Percentiles rank a stretch among this genome's conserved stretches.
These are phyloP conservation scores for Lutjanus campechanus DNA, from an alignment of 2,797 vertebrate species.

Conservation along the genomic window DNA sequence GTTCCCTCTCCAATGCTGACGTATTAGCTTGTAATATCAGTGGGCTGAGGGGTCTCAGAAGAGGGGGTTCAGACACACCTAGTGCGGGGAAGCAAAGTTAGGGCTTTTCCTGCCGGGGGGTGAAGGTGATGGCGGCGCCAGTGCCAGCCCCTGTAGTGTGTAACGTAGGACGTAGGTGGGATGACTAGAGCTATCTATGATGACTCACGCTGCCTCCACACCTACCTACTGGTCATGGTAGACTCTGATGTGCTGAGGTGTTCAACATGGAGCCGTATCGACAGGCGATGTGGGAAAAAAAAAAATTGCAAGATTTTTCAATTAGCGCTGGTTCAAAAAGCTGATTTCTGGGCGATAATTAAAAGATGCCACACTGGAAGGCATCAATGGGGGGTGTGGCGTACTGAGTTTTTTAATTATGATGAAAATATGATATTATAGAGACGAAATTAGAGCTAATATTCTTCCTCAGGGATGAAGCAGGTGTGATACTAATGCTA, in stretches of 20 bases:
- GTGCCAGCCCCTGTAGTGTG: slow-evolving; percentile 41
- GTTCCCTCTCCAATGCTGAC: slow-evolving; percentile 20
- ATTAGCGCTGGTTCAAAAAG: slow-evolving; percentile 19
- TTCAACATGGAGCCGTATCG: slow-evolving; percentile 39
- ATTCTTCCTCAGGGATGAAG: slow-evolving; percentile 23
- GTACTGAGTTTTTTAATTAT: slow-evolving; percentile 29
- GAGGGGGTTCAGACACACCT: slow-evolving; percentile 24
- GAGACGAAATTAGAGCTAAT: slow-evolving; percentile 32
- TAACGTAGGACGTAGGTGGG: slow-evolving; percentile 72
- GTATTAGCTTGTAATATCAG: slow-evolving; percentile 36
- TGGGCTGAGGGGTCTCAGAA: slow-evolving; percentile 18
- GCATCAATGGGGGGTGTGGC: slow-evolving; percentile 58
- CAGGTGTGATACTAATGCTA: slow-evolving; percentile 9
- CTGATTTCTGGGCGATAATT: slow-evolving; percentile 37
- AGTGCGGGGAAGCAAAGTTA: slow-evolving; percentile 27
- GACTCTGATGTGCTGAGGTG: slow-evolving; percentile 58
- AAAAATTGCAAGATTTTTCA: slow-evolving; percentile 27
- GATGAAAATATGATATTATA: slow-evolving; percentile 33
- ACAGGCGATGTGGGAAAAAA: slow-evolving; percentile 5
- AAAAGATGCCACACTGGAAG: slow-evolving; percentile 36
- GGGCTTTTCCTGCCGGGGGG: slow-evolving; percentile 50
- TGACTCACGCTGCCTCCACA: slow-evolving; percentile 77
- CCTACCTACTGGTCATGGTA: slow-evolving; percentile 64
- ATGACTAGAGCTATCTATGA: slow-evolving; percentile 69
- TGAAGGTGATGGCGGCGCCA: slow-evolving; percentile 41